Percentiles rank a stretch among this genome's conserved stretches.
phyloP scores from a whole-genome alignment of 1,140 invertebrate species.

The Cecropterus lyciades region DNA sequence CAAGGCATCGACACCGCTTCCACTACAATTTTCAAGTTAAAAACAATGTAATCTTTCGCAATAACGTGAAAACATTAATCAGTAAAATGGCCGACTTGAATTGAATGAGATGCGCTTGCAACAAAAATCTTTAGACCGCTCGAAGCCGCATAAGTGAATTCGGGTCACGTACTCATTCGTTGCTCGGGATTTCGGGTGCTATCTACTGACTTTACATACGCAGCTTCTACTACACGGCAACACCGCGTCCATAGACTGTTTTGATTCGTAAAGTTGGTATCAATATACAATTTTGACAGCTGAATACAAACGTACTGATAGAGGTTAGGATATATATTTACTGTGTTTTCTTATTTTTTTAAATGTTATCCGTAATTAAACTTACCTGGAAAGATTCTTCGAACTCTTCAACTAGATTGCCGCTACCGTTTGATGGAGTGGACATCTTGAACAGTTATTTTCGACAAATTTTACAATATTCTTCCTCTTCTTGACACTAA shows the following conservation, averaged over 20 bases:
- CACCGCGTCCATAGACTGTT: constrained; percentile 53
- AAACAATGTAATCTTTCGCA: constrained; percentile 56
- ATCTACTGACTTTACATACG: constrained; percentile 58
- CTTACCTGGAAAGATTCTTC: constrained; percentile 92
- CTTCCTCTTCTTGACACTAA: constrained; percentile 24
- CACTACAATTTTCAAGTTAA: constrained; percentile 46
- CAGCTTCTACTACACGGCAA: constrained; percentile 72
- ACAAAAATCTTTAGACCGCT: constrained; percentile 65
- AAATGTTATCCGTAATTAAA: constrained; percentile 12
- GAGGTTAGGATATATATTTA: constrained; percentile 59
- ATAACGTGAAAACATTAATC: constrained; percentile 77
- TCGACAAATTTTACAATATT: background rate
- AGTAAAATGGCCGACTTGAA: constrained; percentile 81
- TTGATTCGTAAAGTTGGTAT: constrained; percentile 68
- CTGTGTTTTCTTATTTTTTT: constrained; percentile 1
- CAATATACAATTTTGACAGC: constrained; percentile 61
- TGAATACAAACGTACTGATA: constrained; percentile 41
- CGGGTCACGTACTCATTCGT: constrained; percentile 76
- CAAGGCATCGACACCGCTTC: constrained; percentile 25
- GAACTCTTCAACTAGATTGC: constrained; percentile 93
- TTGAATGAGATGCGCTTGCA: constrained; percentile 76
- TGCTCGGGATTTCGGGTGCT: constrained; percentile 44
- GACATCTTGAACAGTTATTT: constrained; percentile 85
- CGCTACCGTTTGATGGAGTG: constrained; percentile 90
- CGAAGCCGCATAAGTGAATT: constrained; percentile 71